Percentiles rank a stretch among this genome's conserved stretches.
Conservation (phyloP, 2,797 vertebrate genomes). For the Phalloptychus januarius region DNA sequence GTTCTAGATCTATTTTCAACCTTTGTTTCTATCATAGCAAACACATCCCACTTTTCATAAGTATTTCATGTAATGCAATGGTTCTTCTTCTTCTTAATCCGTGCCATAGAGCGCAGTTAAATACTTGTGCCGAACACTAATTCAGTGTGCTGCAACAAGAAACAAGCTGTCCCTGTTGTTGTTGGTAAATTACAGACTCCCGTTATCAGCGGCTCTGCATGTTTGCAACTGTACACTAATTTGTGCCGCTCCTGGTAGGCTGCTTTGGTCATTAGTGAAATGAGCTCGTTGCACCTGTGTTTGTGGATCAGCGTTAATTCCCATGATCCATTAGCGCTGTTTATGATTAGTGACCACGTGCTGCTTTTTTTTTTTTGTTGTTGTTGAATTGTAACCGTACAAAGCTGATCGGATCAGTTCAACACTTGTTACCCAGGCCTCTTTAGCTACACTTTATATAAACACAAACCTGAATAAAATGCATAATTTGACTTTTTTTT, state of each 20-base stretch:
- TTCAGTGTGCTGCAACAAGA: not conserved
- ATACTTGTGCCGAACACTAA: not conserved
- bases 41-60: not conserved
- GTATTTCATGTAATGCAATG: not conserved
- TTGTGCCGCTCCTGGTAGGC: constrained; percentile 5
- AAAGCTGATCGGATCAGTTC: constrained; percentile 22
- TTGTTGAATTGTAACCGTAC: not conserved
- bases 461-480: constrained; percentile 51
- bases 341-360: constrained; percentile 3
- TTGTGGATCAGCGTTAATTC: constrained; percentile 9
- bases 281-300: constrained; percentile 15
- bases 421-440: constrained; percentile 24
- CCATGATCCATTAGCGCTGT: not conserved
- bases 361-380: not conserved
- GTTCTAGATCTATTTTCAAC: not conserved
- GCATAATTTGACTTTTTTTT: constrained; percentile 50
- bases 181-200: constrained; percentile 12
- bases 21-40: not conserved
- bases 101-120: not conserved
- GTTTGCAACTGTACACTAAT: constrained; percentile 15
- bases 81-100: not conserved
- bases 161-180: constrained; percentile 2
- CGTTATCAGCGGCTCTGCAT: not conserved
- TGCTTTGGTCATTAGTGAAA: constrained; percentile 13
- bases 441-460: constrained; percentile 38